Evolutionary conservation across 2,888 invertebrate species (phyloP), one percentile per base, ranked within the genome.

Genomic region (Drosophila leonis): DNA sequence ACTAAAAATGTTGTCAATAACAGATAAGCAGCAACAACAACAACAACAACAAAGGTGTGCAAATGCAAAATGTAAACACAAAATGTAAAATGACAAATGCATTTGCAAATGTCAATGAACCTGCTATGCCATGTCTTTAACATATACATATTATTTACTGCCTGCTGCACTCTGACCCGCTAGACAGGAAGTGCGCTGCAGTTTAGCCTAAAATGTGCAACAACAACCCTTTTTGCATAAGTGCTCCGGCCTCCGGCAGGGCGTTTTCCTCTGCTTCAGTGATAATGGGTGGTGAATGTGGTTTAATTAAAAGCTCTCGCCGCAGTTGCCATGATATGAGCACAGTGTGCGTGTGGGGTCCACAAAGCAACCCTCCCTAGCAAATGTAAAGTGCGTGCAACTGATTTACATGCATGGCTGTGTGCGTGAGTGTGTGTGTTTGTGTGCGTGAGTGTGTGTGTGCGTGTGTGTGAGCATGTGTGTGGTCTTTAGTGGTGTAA

Each of bases 221-320:
- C 61, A 64, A 37, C 78, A 65, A 69, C 66, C 68, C 54, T 69
- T 70, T 69, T 68, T 27, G 48, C 51, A 44, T 18, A 41, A 51
- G 44, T 42, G 63, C 56, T 52, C 31, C 37, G 29, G 44, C 18
- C 48, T n/a, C 7, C 48, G 31, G 31, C 12, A 41, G 62, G 29
- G 46, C 33, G 35, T 33, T 24, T 46, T 46, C 24, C 51, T 66
- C 56, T 60, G 77, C 61, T 61, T 49, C 70, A 64, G 33, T 67
- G 52, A 73, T 73, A 65, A 77, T 73, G 70, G 74, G 64, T 68
- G 81, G 69, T 70, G 54, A 77, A 59, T 67, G 66, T 48, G 72
- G 77, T 69, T 83, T 80, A 85, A 83, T 83, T 88, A 83, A 83
- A 88, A 80, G 82, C 77, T 83, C 65, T 67, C 49, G 62, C 65